Base-by-base conservation (phyloP, 1,140 invertebrate species). In the Aphaenogaster ashmeadi region DNA sequence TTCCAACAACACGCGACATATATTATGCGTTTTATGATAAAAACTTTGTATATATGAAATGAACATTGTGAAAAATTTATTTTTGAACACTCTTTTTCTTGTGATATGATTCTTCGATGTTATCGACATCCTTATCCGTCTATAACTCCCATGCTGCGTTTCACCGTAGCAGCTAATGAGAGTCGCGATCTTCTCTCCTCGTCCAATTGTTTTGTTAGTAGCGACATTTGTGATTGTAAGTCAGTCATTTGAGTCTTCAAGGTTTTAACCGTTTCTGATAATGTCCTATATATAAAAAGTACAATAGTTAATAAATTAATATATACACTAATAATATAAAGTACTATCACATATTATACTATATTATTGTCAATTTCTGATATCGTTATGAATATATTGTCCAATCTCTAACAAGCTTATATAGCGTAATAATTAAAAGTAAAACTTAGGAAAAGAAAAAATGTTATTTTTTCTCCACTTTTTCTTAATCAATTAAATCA, bases 191-290 rank as follows among this genome's bases (percentile, higher is more conserved):
- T 94, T 86, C 94, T 94, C 78, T 96, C 96, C 60, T 96, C 96
- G 8, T 96, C 95, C 33, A 96, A 87, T 74, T 96, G 95, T 77
- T 93, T 92, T 18, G 94, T 94, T 18, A 96, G 87, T 64, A 95
- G 91, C 52, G 93, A 90, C 75, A 96, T 95, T 93, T 95, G 96
- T 91, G 87, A 94, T 90, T 96, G 95, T 77, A 98, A 91, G 66
- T 96, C 95, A 52, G 95, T 95, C 75, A 98, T 95, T 94, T 97
- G 96, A 91, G 96, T 96, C 92, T 97, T 97, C 75, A 98, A 91
- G 67, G 96, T 96, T 94, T 97, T 97, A 87, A 98, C 97, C 44
- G 97, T 97, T 93, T 97, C 97, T 86, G 97, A 96, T 81, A 98
- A 92, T 91, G 95, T 96, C 94, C 97, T 97, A 92, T 54, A 47